Percentiles rank a stretch among this genome's conserved stretches.
phyloP scores from a whole-genome alignment of 2,888 invertebrate genomes.

The Drosophila yooni region DNA sequence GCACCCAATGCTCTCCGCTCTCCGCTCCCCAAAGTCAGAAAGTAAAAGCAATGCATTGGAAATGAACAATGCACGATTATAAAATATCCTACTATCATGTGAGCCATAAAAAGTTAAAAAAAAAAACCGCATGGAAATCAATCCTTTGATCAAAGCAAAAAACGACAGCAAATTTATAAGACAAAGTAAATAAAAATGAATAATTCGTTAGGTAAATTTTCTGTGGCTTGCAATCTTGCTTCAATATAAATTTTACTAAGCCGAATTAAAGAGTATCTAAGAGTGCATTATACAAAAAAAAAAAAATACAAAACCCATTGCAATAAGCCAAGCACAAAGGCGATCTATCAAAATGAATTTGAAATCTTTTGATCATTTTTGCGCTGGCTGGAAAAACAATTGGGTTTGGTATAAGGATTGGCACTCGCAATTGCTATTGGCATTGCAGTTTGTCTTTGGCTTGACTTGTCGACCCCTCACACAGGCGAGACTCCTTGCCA shows the following conservation, averaged over 20 bases:
- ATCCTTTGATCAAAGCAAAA: neutral
- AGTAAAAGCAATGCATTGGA: constrained; percentile 43
- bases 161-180: neutral
- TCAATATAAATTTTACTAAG: neutral
- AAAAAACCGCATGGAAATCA: neutral
- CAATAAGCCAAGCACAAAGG: constrained; percentile 46
- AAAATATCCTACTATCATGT: constrained; percentile 34
- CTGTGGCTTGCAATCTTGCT: neutral
- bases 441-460: constrained; percentile 79
- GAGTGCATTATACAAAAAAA: constrained; percentile 2
- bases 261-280: constrained; percentile 29
- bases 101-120: neutral
- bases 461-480: constrained; percentile 60
- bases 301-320: neutral
- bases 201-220: neutral
- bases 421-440: constrained; percentile 46
- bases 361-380: constrained; percentile 82
- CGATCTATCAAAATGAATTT: constrained; percentile 81
- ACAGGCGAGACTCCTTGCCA: constrained; percentile 9
- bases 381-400: constrained; percentile 51
- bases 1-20: neutral
- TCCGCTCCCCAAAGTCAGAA: constrained; percentile 48
- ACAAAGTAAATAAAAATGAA: neutral
- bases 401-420: constrained; percentile 44
- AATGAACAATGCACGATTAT: constrained; percentile 33